Percentiles rank a stretch among this genome's conserved stretches.
Evolutionary conservation across 2,888 invertebrate genomes (phyloP).

Genomic region (Mayetiola destructor): DNA sequence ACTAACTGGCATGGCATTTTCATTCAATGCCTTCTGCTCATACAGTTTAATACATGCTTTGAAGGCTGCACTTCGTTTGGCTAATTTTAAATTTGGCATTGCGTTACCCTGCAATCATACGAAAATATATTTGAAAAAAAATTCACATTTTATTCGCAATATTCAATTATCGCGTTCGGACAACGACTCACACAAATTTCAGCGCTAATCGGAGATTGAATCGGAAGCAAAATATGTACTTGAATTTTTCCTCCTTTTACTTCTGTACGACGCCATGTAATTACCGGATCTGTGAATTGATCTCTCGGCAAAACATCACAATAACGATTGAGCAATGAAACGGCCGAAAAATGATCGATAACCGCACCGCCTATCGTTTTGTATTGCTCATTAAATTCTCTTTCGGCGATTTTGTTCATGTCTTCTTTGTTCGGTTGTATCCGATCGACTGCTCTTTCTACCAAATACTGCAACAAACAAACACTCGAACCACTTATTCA

Average conservation of each 20-base stretch:
- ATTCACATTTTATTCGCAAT: neutral
- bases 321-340: slow-evolving; percentile 57
- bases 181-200: slow-evolving; percentile 51
- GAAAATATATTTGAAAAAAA: neutral
- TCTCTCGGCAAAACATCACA: slow-evolving; percentile 65
- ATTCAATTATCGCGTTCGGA: slow-evolving; percentile 16
- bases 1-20: slow-evolving; percentile 50
- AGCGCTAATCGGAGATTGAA: slow-evolving; percentile 58
- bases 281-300: slow-evolving; percentile 47
- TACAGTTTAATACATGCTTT: slow-evolving; percentile 59
- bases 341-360: slow-evolving; percentile 23
- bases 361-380: slow-evolving; percentile 24
- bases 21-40: slow-evolving; percentile 52
- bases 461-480: slow-evolving; percentile 36
- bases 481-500: neutral
- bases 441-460: slow-evolving; percentile 42
- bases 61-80: slow-evolving; percentile 73
- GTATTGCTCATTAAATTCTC: slow-evolving; percentile 28
- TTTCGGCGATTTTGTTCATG: slow-evolving; percentile 39
- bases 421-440: slow-evolving; percentile 39
- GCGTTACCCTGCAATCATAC: slow-evolving; percentile 39
- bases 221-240: slow-evolving; percentile 57
- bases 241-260: slow-evolving; percentile 22
- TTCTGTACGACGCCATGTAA: slow-evolving; percentile 38
- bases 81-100: slow-evolving; percentile 42